Evolutionary conservation across 2,797 vertebrate species (phyloP), one percentile per base, ranked within the genome.

Genomic region (Meda fulgida): DNA sequence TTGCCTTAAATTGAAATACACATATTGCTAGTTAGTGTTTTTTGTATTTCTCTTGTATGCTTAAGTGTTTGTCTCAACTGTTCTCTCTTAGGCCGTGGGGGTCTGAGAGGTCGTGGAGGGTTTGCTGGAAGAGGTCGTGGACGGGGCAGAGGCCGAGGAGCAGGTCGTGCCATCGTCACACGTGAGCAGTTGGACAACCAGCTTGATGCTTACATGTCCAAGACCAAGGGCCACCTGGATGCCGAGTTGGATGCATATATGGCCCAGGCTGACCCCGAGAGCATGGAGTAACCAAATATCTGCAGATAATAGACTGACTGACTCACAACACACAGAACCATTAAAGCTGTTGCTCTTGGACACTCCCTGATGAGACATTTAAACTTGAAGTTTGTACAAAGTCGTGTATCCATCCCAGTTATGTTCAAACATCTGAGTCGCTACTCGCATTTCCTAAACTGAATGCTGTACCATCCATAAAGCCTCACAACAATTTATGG

Each of bases 171-270:
- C 0, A 80, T 84, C 0, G 92, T 99, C 67, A 99, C 98, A 84
- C 96, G 97, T 23, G 98, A 99, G 86, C 98, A 98, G 91, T 94
- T 99, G 87, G 98, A 99, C 93, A 99, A 98, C 95, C 98, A 99
- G 81, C 92, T 99, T 71, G 98, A 99, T 0, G 97, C 97, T 0
- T 99, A 99, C 93, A 99, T 99, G 98, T 99, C 98, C 1, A 99
- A 99, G 91, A 99, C 98, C 2, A 99, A 99, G 91, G 98, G 98
- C 79, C 97, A 99, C 90, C 94, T 99, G 84, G 98, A 99, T 1
- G 98, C 98, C 0, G 98, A 99, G 92, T 94, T 99, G 91, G 98
- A 99, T 5, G 98, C 98, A 0, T 99, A 99, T 94, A 99, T 99
- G 98, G 97, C 98, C 10, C 98, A 99, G 89, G 97, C 98, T 3